Conservation (phyloP, 23 tunicate species). For the Trididemnum clinides region DNA sequence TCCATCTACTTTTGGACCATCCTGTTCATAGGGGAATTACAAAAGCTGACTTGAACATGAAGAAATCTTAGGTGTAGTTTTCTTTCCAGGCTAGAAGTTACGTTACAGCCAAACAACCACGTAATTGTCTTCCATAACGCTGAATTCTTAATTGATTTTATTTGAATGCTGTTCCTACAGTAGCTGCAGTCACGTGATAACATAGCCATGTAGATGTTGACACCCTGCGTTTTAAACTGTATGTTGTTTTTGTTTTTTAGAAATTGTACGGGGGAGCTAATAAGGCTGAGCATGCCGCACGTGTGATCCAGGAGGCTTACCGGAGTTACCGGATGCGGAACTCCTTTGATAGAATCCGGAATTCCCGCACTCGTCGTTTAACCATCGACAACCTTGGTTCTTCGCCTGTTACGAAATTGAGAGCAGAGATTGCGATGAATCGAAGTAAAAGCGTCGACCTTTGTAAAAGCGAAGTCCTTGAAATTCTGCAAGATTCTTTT, state of each 20-base stretch:
- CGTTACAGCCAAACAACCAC: too few relatives aligned
- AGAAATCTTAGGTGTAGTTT: too few relatives aligned
- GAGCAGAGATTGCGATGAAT: background rate
- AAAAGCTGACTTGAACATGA: too few relatives aligned
- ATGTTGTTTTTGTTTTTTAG: slow-evolving; percentile 17
- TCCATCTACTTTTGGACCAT: too few relatives aligned
- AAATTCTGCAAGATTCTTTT: background rate
- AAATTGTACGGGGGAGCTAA: slow-evolving; percentile 80
- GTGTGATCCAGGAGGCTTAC: slow-evolving; percentile 92
- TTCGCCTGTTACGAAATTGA: background rate
- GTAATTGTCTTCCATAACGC: too few relatives aligned
- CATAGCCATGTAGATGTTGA: too few relatives aligned
- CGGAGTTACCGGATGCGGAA: slow-evolving; percentile 67
- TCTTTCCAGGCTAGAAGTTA: too few relatives aligned
- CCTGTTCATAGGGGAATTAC: too few relatives aligned
- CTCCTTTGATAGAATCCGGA: slow-evolving; percentile 69
- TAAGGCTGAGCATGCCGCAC: slow-evolving; percentile 83
- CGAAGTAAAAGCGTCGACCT: background rate
- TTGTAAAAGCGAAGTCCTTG: background rate
- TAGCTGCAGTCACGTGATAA: too few relatives aligned
- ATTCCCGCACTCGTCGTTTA: slow-evolving; percentile 62
- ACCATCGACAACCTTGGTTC: slow-evolving; percentile 56
- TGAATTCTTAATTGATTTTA: too few relatives aligned
- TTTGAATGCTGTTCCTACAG: too few relatives aligned
- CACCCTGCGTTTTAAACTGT: too few relatives aligned